Percentiles rank a stretch among this genome's conserved stretches.
These are phyloP conservation scores for Nomada ruficornis DNA, from an alignment of 2,888 invertebrate genomes.

Conservation along the genomic window DNA sequence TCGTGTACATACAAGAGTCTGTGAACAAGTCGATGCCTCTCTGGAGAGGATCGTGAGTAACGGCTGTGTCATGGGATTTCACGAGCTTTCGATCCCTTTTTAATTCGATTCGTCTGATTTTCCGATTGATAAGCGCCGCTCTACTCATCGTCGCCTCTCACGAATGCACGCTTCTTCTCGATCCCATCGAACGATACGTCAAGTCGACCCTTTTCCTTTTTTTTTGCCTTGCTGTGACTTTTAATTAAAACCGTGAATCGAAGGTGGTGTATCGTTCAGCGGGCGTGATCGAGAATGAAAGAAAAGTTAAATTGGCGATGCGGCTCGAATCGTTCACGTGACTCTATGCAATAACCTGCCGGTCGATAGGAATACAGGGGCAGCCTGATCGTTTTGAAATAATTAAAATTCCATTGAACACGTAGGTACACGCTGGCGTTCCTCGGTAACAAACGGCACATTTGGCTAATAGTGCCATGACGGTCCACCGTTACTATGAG, in stretches of 20 bases:
- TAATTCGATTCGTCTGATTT: conserved; percentile 52
- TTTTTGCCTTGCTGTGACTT: not conserved
- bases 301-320: not conserved
- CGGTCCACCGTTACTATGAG: conserved; percentile 17
- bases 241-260: conserved; percentile 35
- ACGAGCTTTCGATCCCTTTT: conserved; percentile 53
- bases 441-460: conserved; percentile 56
- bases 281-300: not conserved
- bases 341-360: conserved; percentile 31
- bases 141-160: not conserved
- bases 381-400: conserved; percentile 12
- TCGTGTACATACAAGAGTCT: not conserved
- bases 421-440: conserved; percentile 13
- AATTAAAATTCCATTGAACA: conserved; percentile 63
- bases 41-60: conserved; percentile 45
- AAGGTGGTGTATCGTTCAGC: not conserved
- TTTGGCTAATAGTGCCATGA: conserved; percentile 56
- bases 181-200: not conserved
- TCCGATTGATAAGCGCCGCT: conserved; percentile 35
- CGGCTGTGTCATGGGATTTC: conserved; percentile 57
- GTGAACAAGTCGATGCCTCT: conserved; percentile 9
- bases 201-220: not conserved
- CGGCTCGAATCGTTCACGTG: conserved; percentile 2
- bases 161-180: not conserved
- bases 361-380: not conserved